phyloP scores from a whole-genome alignment of 2,113 vertebrate species.

The Mustelus asterias region DNA sequence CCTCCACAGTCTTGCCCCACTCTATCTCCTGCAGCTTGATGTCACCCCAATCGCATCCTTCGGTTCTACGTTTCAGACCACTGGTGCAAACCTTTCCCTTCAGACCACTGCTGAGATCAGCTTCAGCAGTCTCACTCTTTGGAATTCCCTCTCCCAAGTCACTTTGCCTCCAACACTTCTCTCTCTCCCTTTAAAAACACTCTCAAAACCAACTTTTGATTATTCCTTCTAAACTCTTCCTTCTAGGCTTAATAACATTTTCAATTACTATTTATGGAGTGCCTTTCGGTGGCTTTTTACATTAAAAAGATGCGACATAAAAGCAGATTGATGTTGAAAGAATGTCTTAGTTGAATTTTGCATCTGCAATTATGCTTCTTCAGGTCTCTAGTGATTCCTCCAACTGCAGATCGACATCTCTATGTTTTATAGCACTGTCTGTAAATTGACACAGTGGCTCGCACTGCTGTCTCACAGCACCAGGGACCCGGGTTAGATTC shows the following conservation, averaged over 20 bases:
- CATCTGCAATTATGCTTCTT: neutral
- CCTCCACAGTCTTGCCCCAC: neutral
- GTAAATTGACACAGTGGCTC: too few species aligned
- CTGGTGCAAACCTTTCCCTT: neutral
- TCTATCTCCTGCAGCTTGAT: neutral
- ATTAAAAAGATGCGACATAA: neutral
- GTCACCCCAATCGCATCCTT: neutral
- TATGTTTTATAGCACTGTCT: neutral
- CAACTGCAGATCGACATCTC: neutral
- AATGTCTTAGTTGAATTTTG: neutral
- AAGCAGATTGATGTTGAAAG: too few species aligned
- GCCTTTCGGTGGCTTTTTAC: neutral
- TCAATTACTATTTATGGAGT: neutral
- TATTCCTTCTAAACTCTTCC: neutral
- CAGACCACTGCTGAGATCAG: neutral
- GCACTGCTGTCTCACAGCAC: too few species aligned
- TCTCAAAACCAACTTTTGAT: neutral
- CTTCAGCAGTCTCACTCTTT: neutral
- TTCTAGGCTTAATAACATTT: neutral
- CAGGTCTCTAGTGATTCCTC: neutral
- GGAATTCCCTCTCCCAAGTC: neutral
- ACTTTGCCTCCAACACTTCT: neutral
- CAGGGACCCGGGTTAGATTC: too few species aligned
- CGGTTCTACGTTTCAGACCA: neutral
- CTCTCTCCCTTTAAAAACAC: neutral